Evolutionary conservation across 1,140 invertebrate genomes (phyloP), one percentile per base, ranked within the genome.

Genomic region (Sinonovacula constricta): DNA sequence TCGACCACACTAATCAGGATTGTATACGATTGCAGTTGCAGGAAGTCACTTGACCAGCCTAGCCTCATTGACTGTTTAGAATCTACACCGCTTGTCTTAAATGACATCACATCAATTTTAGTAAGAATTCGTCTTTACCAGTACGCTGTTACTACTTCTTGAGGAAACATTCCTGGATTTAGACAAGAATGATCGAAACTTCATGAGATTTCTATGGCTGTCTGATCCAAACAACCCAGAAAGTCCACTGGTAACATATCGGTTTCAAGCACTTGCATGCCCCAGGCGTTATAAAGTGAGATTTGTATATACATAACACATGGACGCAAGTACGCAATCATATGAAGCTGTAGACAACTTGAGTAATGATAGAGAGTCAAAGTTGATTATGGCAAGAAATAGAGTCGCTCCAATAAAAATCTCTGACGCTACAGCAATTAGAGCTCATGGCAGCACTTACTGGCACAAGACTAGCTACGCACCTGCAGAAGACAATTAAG

Each of bases 401-500:
- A 22, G 79, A 57, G 66, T 79, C 24, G 12, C 74, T 39, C 74
- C 74, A 30, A 1, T 81, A 2, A 74, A 78, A 26, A 31, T 0
- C n/a, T 15, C n/a, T 53, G 3, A 83, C 75, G 24, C 30, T 83
- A 30, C 74, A 74, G 0, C 62, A 57, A 22, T 18, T 81, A 12
- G 70, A 79, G 54, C 49, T 81, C 3, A 81, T 81, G 74, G 79
- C 57, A 28, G 82, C 82, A 3, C 3, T 79, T 0, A 74, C 65
- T 26, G 75, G 74, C 24, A 67, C 74, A 24, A 49, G 79, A 54
- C 26, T 83, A 10, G 69, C 67, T 12, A 70, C 24, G 33, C 71
- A 81, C 22, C 28, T 68, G 15, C 18, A 33, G 36, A 26, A 30
- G 36, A 34, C 31, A 1, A 34, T 69, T 14, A 62, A 62, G 18